Evolutionary conservation across 1,140 invertebrate genomes (phyloP).

Genomic region (Bilobella aurantiaca): DNA sequence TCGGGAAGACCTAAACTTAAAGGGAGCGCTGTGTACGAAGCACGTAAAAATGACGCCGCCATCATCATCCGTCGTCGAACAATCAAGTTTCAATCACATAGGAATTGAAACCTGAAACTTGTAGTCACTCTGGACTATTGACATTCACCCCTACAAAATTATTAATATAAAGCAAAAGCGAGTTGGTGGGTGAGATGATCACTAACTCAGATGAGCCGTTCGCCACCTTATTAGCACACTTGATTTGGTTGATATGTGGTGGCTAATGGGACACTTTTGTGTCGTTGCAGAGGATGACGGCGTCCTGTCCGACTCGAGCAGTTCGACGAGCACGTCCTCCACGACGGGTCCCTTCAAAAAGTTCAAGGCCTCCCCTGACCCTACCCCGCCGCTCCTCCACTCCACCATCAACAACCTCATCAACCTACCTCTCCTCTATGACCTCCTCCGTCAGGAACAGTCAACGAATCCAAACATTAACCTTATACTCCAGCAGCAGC

Average conservation of each 20-base stretch:
- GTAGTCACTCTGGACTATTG: too few species aligned
- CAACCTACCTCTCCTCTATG: neutral
- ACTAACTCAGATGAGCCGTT: too few species aligned
- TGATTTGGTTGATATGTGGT: neutral
- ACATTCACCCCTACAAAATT: too few species aligned
- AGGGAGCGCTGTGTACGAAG: too few species aligned
- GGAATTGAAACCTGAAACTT: too few species aligned
- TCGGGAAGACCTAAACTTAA: too few species aligned
- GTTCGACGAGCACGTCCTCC: neutral
- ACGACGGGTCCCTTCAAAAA: neutral
- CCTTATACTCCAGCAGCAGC: slow-evolving; percentile 1
- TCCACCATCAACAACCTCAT: neutral
- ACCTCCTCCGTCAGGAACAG: neutral
- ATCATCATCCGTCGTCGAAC: too few species aligned
- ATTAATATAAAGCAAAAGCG: too few species aligned
- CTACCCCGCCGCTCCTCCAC: neutral
- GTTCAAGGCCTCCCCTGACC: neutral
- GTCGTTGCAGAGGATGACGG: neutral
- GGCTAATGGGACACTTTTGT: neutral
- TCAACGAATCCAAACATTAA: slow-evolving; percentile 2
- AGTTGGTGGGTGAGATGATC: too few species aligned
- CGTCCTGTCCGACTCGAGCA: neutral
- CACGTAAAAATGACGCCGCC: too few species aligned
- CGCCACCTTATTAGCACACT: neutral
- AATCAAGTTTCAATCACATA: too few species aligned